phyloP scores from a whole-genome alignment of 37 sponge, comb jelly and placozoan species.

The Theonella swinhoei region DNA sequence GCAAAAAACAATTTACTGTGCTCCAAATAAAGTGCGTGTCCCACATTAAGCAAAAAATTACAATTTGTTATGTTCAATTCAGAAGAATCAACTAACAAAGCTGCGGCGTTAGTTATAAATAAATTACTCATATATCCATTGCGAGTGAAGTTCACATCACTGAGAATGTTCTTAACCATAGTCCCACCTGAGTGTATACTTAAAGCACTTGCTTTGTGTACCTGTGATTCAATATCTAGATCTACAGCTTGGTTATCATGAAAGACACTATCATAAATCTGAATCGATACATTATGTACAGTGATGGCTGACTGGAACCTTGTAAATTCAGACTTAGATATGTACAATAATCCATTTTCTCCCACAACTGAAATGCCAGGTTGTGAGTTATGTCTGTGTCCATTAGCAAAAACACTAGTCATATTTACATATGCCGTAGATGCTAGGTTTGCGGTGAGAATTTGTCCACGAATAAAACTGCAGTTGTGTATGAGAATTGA shows the following conservation, averaged over 20 bases:
- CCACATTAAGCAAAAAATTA: not conserved
- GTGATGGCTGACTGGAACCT: not conserved
- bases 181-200: not conserved
- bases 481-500: not conserved
- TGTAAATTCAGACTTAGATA: not conserved
- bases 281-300: not conserved
- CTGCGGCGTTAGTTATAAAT: not conserved
- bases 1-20: not conserved
- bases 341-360: not conserved
- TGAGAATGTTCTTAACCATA: not conserved
- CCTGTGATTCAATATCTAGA: not conserved
- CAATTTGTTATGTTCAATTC: not conserved
- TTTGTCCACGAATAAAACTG: not conserved
- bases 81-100: not conserved
- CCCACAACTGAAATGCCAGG: not conserved
- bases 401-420: not conserved
- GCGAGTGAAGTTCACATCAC: not conserved
- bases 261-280: no score
- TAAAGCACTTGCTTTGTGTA: no score
- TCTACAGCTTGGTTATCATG: not conserved
- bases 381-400: not conserved
- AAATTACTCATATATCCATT: not conserved
- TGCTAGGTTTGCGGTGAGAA: not conserved
- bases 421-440: not conserved
- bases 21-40: not conserved